Percentiles rank a stretch among this genome's conserved stretches.
These are phyloP conservation scores for Glossosoma conforme DNA, from an alignment of 1,140 invertebrate genomes.

Conservation along the genomic window DNA sequence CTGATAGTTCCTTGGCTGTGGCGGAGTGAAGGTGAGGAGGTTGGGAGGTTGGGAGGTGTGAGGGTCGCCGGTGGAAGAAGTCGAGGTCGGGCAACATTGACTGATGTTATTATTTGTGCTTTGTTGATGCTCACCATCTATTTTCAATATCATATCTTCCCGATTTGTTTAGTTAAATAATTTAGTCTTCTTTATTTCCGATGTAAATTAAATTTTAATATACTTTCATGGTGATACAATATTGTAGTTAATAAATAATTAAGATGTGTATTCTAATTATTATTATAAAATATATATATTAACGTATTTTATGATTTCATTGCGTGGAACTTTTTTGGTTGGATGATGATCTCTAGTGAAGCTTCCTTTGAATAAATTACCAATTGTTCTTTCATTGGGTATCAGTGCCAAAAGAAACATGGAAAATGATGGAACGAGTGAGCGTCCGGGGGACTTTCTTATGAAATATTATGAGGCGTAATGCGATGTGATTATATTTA, in stretches of 20 bases:
- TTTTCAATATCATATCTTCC: slow-evolving; percentile 25
- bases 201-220: slow-evolving; percentile 23
- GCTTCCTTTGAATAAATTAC: slow-evolving; percentile 14
- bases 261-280: slow-evolving; percentile 7
- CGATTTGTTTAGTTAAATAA: slow-evolving; percentile 19
- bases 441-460: too few species aligned
- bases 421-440: background rate
- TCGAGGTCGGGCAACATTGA: slow-evolving; percentile 26
- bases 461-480: too few species aligned
- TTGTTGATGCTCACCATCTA: slow-evolving; percentile 23
- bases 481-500: too few species aligned
- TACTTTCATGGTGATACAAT: slow-evolving; percentile 21
- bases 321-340: slow-evolving; percentile 12
- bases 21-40: too few species aligned
- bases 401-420: slow-evolving; percentile 31
- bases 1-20: too few species aligned
- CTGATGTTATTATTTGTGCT: slow-evolving; percentile 28
- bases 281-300: too few species aligned
- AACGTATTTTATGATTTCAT: slow-evolving; percentile 4
- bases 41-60: too few species aligned
- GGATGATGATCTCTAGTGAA: slow-evolving; percentile 17
- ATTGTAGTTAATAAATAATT: slow-evolving; percentile 9
- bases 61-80: too few species aligned
- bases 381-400: slow-evolving; percentile 14
- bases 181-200: slow-evolving; percentile 11